Percentiles rank a stretch among this genome's conserved stretches.
Conservation (phyloP, 2,113 vertebrate species). For the Channa argus region DNA sequence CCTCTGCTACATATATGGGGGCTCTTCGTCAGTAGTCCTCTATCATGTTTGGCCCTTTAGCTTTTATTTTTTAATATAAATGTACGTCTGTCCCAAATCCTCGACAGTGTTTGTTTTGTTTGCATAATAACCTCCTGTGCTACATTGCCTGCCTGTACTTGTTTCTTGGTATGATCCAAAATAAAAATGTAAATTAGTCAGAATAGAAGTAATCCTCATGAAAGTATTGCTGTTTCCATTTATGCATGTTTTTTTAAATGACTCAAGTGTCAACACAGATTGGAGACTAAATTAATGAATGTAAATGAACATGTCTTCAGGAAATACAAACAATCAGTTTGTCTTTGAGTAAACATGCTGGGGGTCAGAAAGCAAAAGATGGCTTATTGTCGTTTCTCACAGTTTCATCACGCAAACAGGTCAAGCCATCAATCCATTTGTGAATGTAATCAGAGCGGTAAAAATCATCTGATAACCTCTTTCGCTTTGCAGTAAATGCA, state of each 20-base stretch:
- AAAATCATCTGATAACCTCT: background rate
- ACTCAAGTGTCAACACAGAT: background rate
- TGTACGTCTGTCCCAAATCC: background rate
- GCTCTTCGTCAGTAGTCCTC: background rate
- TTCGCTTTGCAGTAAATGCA: background rate
- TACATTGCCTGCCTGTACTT: background rate
- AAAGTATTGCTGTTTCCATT: background rate
- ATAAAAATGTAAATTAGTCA: background rate
- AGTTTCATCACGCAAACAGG: slow-evolving; percentile 20
- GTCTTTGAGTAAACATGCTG: background rate
- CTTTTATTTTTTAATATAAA: background rate
- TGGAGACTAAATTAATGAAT: background rate
- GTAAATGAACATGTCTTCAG: background rate
- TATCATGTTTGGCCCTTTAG: background rate
- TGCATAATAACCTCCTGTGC: background rate
- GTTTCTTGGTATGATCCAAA: slow-evolving; percentile 2
- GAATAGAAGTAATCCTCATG: background rate
- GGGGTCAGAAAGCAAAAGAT: background rate
- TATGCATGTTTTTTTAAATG: background rate
- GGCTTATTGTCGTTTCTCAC: background rate
- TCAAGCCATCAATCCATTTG: slow-evolving; percentile 11
- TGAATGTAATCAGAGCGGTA: background rate
- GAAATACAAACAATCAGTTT: background rate
- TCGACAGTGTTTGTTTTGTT: background rate
- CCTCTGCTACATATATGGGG: background rate